A percentile compares a stretch with the other conserved stretches of the same genome.
These are phyloP conservation scores for Budorcas taxicolor DNA, from an alignment of 2,113 vertebrate genomes.

Conservation along the genomic window DNA sequence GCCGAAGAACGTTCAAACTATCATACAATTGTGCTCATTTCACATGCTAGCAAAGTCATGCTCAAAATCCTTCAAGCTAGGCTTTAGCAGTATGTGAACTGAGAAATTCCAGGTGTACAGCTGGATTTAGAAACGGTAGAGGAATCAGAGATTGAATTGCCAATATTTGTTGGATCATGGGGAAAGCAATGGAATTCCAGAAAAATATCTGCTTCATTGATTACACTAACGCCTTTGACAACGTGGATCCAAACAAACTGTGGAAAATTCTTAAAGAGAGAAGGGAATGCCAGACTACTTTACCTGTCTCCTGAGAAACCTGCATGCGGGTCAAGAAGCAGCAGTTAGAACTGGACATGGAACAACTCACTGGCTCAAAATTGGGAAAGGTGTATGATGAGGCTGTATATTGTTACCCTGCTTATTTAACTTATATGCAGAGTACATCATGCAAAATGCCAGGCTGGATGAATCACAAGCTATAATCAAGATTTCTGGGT, in stretches of 20 bases:
- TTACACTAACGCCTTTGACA: background rate
- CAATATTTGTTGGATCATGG: background rate
- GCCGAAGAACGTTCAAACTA: background rate
- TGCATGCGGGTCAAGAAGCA: background rate
- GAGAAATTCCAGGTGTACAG: background rate
- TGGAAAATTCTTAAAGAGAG: background rate
- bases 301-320: background rate
- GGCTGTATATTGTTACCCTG: background rate
- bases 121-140: background rate
- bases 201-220: background rate
- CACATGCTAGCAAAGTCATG: background rate
- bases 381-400: background rate
- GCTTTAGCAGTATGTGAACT: background rate
- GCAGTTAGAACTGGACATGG: background rate
- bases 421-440: background rate
- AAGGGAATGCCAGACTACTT: background rate
- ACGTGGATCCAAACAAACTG: background rate
- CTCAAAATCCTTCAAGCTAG: background rate
- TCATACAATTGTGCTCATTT: background rate
- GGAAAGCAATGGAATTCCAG: background rate
- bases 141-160: background rate
- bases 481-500: background rate
- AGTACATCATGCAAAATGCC: background rate
- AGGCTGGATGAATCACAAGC: background rate
- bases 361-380: background rate